Evolutionary conservation across 2,113 vertebrate species (phyloP).

Genomic region (Gulo gulo): DNA sequence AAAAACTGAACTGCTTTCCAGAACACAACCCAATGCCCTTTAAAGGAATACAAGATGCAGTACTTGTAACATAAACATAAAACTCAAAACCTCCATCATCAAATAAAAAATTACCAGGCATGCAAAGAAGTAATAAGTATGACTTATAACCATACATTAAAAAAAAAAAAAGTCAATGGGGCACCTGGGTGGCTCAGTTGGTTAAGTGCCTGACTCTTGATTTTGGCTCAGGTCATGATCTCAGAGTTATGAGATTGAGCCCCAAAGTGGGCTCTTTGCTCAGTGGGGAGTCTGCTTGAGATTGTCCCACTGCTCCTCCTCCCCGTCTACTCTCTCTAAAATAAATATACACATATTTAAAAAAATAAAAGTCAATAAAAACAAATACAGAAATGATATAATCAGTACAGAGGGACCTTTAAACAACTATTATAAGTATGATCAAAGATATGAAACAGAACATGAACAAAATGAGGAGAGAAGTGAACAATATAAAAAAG

Average conservation of each 20-base stretch:
- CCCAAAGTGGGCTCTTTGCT: not conserved
- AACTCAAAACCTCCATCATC: not conserved
- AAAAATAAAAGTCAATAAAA: not conserved
- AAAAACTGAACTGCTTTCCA: not conserved
- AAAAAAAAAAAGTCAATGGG: not conserved
- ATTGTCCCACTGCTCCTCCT: not conserved
- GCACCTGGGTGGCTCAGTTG: not conserved
- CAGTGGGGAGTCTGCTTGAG: not conserved
- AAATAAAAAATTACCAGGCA: not conserved
- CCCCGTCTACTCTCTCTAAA: not conserved
- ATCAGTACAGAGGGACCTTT: not conserved
- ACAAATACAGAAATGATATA: not conserved
- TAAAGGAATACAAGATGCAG: not conserved
- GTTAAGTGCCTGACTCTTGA: not conserved
- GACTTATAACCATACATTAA: not conserved
- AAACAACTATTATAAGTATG: not conserved
- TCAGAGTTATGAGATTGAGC: not conserved
- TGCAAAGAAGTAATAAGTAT: not conserved
- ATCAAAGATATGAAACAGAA: not conserved
- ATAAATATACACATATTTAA: not conserved
- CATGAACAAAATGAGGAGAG: not conserved
- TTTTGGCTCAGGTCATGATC: not conserved
- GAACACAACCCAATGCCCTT: not conserved
- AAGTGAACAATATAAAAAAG: not conserved
- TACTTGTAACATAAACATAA: not conserved